Percentiles rank a stretch among this genome's conserved stretches.
These are phyloP conservation scores for Mola mola DNA, from an alignment of 2,113 vertebrate species.

Conservation along the genomic window DNA sequence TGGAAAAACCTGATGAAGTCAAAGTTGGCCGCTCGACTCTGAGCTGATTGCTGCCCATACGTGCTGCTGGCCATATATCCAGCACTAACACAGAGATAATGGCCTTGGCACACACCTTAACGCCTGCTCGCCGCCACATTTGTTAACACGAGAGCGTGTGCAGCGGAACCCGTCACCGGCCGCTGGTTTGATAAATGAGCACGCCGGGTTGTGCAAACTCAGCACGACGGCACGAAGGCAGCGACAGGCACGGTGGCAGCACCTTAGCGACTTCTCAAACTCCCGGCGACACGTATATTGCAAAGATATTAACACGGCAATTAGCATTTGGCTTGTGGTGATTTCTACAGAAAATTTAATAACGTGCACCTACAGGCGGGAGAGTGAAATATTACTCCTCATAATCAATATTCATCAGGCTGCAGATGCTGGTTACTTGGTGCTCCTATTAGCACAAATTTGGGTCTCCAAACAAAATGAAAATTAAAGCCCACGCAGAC, in stretches of 20 bases:
- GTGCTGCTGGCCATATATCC: constrained; percentile 22
- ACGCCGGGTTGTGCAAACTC: background rate
- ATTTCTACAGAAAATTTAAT: constrained; percentile 1
- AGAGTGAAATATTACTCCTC: constrained; percentile 2
- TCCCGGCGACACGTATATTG: background rate
- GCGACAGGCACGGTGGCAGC: background rate
- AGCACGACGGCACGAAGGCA: background rate
- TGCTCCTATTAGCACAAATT: background rate
- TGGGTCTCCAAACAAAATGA: background rate
- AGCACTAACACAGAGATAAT: constrained; percentile 25
- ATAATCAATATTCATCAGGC: constrained; percentile 8
- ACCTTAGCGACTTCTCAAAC: background rate
- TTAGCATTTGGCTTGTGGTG: constrained; percentile 5
- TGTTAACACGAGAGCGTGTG: constrained; percentile 24
- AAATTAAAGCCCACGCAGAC: background rate
- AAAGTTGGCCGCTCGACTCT: constrained; percentile 7
- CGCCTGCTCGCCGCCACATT: constrained; percentile 11
- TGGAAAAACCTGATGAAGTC: constrained; percentile 24
- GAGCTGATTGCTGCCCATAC: constrained; percentile 29
- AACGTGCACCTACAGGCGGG: constrained; percentile 7
- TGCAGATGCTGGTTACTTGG: background rate
- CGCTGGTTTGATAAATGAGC: background rate
- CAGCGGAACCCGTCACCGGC: constrained; percentile 4
- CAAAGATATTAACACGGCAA: constrained; percentile 11
- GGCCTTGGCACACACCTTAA: constrained; percentile 19